These are phyloP conservation scores for Lota lota DNA, from an alignment of 2,113 vertebrate species.

Conservation along the genomic window DNA sequence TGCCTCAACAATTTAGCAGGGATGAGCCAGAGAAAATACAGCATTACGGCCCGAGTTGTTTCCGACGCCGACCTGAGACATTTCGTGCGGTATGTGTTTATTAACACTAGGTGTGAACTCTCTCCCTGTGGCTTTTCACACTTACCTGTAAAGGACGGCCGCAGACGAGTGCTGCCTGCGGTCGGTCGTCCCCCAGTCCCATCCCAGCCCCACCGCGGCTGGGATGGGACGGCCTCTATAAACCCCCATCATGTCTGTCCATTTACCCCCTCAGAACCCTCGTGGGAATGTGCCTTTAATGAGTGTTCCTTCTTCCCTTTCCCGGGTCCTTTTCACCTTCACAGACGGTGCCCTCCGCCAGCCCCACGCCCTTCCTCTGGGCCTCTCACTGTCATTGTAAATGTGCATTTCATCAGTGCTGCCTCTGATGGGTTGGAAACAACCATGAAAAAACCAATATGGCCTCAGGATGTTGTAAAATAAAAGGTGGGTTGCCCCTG, in stretches of 20 bases:
- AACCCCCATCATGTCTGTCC: conserved; percentile 43
- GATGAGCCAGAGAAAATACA: conserved; percentile 20
- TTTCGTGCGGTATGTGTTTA: conserved; percentile 64
- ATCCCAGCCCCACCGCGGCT: no score
- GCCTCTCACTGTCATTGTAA: conserved; percentile 22
- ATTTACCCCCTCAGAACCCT: conserved; percentile 35
- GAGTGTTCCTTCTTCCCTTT: conserved; percentile 42
- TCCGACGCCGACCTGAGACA: conserved; percentile 52
- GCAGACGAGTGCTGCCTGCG: conserved; percentile 10
- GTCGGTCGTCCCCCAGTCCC: conserved; percentile 22
- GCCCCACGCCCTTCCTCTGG: conserved; percentile 16
- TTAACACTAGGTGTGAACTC: conserved; percentile 64
- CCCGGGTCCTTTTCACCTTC: conserved; percentile 56
- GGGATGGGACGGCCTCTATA: no score
- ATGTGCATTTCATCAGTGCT: conserved; percentile 38
- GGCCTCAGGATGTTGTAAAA: conserved; percentile 8
- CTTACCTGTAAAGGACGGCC: conserved; percentile 52
- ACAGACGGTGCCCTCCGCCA: conserved; percentile 32
- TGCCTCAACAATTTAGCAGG: conserved; percentile 12
- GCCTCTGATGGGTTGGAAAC: conserved; percentile 25
- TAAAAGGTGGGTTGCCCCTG: conserved; percentile 20
- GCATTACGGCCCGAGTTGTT: conserved; percentile 31
- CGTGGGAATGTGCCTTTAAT: conserved; percentile 59
- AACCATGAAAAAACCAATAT: conserved; percentile 19
- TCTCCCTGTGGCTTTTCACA: conserved; percentile 54